A percentile compares a stretch with the other conserved stretches of the same genome.
Evolutionary conservation across 1,140 invertebrate genomes (phyloP).

Genomic region (Drosophila tsacasi): DNA sequence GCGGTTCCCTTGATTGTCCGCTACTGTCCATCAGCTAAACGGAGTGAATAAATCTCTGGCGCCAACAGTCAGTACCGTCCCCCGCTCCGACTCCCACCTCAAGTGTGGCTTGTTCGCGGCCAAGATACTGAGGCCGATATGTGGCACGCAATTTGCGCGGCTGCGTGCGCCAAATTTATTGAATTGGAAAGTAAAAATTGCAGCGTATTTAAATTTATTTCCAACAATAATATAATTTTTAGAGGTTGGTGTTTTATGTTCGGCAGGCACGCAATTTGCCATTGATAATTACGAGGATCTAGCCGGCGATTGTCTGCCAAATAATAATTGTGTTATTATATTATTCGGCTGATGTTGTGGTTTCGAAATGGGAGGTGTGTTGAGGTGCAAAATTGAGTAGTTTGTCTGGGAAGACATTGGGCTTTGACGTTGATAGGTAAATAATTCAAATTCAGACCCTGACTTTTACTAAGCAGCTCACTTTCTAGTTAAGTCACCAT

Average conservation of each 20-base stretch:
- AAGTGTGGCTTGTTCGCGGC: slow-evolving; percentile 25
- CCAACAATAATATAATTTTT: slow-evolving; percentile 61
- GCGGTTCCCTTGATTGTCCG: slow-evolving; percentile 45
- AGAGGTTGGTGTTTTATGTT: slow-evolving; percentile 49
- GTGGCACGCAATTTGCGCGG: slow-evolving; percentile 60
- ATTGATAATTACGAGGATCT: slow-evolving; percentile 65
- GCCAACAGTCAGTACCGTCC: slow-evolving; percentile 15
- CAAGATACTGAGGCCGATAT: slow-evolving; percentile 34
- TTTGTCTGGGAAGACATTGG: slow-evolving; percentile 29
- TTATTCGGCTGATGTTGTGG: slow-evolving; percentile 52
- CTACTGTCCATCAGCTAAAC: slow-evolving; percentile 56
- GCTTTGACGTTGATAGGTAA: slow-evolving; percentile 12
- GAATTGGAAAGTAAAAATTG: slow-evolving; percentile 82
- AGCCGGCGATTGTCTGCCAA: slow-evolving; percentile 39
- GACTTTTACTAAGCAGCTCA: slow-evolving; percentile 6
- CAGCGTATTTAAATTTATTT: slow-evolving; percentile 78
- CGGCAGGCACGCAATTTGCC: slow-evolving; percentile 58
- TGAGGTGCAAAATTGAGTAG: slow-evolving; percentile 53
- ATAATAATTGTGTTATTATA: slow-evolving; percentile 55
- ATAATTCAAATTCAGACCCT: background rate
- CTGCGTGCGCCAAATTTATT: slow-evolving; percentile 74
- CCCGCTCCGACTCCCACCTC: slow-evolving; percentile 22
- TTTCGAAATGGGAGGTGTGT: slow-evolving; percentile 54
- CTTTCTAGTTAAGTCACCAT: slow-evolving; percentile 22
- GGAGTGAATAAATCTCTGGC: slow-evolving; percentile 51